These are phyloP conservation scores for Acanthosoma haemorrhoidale DNA, from an alignment of 2,888 invertebrate species.

Conservation along the genomic window DNA sequence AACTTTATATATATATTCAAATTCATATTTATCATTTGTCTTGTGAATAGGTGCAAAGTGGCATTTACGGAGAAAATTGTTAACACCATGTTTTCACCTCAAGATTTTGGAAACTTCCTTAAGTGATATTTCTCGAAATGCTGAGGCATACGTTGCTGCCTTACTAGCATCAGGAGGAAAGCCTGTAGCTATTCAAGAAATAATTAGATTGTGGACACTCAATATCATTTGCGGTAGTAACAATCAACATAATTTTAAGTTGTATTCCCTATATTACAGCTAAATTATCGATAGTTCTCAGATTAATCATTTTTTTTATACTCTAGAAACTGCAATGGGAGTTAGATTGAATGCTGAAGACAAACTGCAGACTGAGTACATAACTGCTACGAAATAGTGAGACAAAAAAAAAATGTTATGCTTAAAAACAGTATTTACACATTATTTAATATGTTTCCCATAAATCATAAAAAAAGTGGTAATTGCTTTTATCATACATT, in stretches of 20 bases:
- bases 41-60: constrained; percentile 17
- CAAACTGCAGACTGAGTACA: background rate
- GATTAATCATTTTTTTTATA: background rate
- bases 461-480: background rate
- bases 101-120: constrained; percentile 13
- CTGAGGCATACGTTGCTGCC: background rate
- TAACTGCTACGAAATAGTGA: background rate
- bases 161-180: background rate
- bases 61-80: constrained; percentile 20
- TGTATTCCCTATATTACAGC: background rate
- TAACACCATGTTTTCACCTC: constrained; percentile 24
- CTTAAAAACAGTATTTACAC: background rate
- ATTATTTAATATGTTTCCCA: background rate
- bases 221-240: constrained; percentile 10
- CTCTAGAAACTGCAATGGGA: background rate
- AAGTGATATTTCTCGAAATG: background rate
- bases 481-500: no score
- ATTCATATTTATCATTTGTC: no score
- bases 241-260: background rate
- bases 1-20: no score
- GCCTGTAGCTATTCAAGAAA: background rate
- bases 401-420: background rate
- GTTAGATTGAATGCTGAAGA: background rate
- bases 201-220: background rate
- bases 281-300: background rate